Conservation (phyloP, 1,140 invertebrate genomes). For the Trichomalopsis sarcophagae region DNA sequence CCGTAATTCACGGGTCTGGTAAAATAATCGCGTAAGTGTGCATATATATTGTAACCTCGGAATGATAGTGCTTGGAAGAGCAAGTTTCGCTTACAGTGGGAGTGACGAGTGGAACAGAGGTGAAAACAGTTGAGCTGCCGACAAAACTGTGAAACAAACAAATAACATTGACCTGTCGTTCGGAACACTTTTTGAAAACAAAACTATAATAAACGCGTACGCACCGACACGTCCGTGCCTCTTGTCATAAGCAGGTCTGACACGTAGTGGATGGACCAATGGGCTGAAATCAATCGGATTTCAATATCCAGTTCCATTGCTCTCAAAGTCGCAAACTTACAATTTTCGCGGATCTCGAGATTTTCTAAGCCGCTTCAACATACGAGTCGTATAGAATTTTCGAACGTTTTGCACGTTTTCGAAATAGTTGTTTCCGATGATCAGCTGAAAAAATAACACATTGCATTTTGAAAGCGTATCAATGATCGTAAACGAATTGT, state of each 20-base stretch:
- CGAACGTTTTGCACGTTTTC: background rate
- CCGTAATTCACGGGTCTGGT: conserved; percentile 34
- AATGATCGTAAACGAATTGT: background rate
- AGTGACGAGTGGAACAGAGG: background rate
- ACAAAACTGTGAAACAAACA: background rate
- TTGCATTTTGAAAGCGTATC: background rate
- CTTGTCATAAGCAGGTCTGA: too few relatives aligned
- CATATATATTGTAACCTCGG: too few relatives aligned
- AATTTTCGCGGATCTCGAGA: background rate
- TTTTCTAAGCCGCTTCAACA: background rate
- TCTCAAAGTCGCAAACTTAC: background rate
- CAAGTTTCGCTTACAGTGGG: conserved; percentile 2
- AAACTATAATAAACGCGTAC: background rate
- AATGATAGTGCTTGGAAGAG: too few relatives aligned
- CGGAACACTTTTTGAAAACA: too few relatives aligned
- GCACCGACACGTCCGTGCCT: too few relatives aligned
- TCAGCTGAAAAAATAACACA: background rate
- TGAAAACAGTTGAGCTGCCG: background rate
- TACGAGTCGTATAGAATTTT: background rate
- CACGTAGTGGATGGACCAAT: too few relatives aligned
- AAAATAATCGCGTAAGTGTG: background rate
- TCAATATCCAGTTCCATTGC: too few relatives aligned
- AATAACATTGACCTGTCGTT: too few relatives aligned
- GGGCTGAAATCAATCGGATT: too few relatives aligned
- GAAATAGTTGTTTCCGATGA: background rate